Base-by-base conservation (phyloP, 2,797 vertebrate genomes). In the Chaenodraco wilsoni region DNA sequence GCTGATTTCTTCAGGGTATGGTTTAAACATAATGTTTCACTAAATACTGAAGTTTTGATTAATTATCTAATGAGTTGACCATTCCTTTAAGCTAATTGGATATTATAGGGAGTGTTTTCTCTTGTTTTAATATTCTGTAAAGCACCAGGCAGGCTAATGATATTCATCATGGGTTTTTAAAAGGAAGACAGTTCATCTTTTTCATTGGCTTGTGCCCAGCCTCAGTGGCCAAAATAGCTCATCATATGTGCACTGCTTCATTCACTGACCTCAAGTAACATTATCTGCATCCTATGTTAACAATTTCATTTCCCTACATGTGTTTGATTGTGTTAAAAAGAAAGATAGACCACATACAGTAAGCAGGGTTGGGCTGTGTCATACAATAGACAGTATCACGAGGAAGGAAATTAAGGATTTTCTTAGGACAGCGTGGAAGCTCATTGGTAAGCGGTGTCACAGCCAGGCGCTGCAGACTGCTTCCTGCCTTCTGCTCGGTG, bases 401-500 rank as follows among this genome's bases (percentile, higher is more conserved):
- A 55, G 56, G 41, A 66, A 52, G 66, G 74, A 78, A 72, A 65
- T 70, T 23, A 51, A 68, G 65, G 69, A 73, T 84, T 76, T 79
- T 84, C 72, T 79, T 67, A 66, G 81, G 83, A 79, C 75, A 71
- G 78, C 78, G 65, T 59, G 75, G 76, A 51, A 59, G 72, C 65
- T 81, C 74, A 65, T 65, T 84, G 64, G 79, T 82, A 71, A 82
- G 72, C 83, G 74, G 75, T 73, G 86, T 77, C 81, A 68, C 72
- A 80, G 75, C 59, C 86, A 87, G 82, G 79, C 61, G 37, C 82
- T 76, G 62, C 79, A 78, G 69, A 86, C 51, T 72, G 84, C 56
- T 78, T 62, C 61, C 65, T 75, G 61, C 86, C 76, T 84, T 89
- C 84, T 85, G 81, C 60, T 79, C 59, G 3, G 81, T 85, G 84